Conservation (phyloP, 2,797 vertebrate species). For the Halcyon smyrnensis region DNA sequence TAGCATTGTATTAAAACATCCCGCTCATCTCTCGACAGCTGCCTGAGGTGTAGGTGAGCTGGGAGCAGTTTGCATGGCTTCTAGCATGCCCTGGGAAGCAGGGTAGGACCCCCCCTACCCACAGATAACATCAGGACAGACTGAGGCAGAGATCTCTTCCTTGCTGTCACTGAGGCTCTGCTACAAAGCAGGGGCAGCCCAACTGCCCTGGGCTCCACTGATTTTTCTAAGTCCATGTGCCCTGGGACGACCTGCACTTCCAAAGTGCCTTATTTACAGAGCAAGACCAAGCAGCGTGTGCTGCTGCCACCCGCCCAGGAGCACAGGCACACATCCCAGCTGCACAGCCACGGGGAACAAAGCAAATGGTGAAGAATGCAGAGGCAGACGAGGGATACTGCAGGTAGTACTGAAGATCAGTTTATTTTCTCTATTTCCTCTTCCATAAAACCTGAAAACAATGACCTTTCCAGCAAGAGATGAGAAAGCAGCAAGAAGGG, state of each 20-base stretch:
- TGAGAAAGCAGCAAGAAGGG: slow-evolving; percentile 21
- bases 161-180: neutral
- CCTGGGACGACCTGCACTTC: neutral
- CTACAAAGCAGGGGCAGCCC: neutral
- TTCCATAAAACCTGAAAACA: neutral
- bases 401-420: neutral
- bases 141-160: neutral
- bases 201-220: neutral
- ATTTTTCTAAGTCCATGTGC: accelerated
- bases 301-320: neutral
- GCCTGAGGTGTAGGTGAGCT: neutral
- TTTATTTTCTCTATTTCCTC: slow-evolving; percentile 54
- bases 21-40: neutral
- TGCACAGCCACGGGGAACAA: neutral
- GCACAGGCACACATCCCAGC: neutral
- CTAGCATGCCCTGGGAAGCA: neutral
- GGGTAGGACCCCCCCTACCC: accelerated
- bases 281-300: neutral
- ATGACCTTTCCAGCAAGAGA: slow-evolving; percentile 8
- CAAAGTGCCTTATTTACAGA: neutral
- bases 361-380: neutral
- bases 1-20: neutral
- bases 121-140: neutral
- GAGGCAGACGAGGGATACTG: neutral
- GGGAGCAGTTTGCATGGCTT: neutral